These are phyloP conservation scores for Distichodus sexfasciatus DNA, from an alignment of 2,797 vertebrate genomes.

Conservation along the genomic window DNA sequence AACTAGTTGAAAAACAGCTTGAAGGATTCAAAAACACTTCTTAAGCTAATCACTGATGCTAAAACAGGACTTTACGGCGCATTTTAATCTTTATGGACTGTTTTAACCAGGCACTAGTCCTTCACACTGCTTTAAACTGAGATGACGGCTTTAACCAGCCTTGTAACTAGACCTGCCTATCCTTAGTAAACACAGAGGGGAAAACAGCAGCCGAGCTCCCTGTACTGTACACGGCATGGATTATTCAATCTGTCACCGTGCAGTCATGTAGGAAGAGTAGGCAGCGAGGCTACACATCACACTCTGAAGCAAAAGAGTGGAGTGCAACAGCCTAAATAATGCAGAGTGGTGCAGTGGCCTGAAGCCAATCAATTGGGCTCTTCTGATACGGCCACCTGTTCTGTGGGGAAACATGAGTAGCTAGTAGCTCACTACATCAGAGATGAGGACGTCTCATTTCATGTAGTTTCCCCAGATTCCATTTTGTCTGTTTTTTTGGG, in stretches of 20 bases:
- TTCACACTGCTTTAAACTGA: background rate
- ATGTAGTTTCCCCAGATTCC: background rate
- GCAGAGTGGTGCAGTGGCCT: constrained; percentile 13
- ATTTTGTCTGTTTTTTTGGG: background rate
- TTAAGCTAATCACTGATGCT: too few relatives aligned
- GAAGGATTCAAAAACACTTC: too few relatives aligned
- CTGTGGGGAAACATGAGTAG: constrained; percentile 18
- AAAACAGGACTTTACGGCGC: too few relatives aligned
- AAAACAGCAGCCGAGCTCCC: background rate
- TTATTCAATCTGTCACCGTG: background rate
- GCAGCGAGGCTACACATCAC: background rate
- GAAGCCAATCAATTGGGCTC: constrained; percentile 8
- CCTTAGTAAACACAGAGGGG: background rate
- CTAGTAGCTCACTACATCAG: background rate
- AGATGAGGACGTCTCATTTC: background rate
- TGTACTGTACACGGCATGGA: background rate
- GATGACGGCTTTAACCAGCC: background rate
- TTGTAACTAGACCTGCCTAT: background rate
- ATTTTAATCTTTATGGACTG: too few relatives aligned
- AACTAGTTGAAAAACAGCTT: too few relatives aligned
- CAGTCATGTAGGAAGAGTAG: background rate
- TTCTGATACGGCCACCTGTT: constrained; percentile 38
- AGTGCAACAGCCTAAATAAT: constrained; percentile 23
- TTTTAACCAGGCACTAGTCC: too few relatives aligned
- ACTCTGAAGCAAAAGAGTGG: background rate